phyloP scores from a whole-genome alignment of 2,797 vertebrate genomes.

The Tokudaia muenninki region DNA sequence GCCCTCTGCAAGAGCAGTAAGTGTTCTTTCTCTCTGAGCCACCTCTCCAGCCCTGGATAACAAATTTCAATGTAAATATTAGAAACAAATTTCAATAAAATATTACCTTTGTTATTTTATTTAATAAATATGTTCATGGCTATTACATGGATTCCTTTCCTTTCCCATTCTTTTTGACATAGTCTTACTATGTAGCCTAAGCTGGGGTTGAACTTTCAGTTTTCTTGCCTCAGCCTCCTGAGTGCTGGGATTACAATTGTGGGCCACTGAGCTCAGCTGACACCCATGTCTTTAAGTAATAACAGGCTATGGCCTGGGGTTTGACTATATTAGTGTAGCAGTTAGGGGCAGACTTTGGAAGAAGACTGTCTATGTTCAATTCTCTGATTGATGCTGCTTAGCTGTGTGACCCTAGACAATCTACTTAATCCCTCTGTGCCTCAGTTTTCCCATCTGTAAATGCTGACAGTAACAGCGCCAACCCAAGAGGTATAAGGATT shows the following conservation, averaged over 20 bases:
- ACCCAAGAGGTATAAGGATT: background rate
- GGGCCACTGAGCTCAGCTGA: background rate
- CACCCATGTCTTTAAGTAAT: background rate
- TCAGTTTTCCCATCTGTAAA: conserved; percentile 6
- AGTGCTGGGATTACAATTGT: background rate
- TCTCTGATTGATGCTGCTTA: background rate
- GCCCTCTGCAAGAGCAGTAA: background rate
- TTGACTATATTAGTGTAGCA: background rate
- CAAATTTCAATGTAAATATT: background rate
- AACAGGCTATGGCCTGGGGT: background rate
- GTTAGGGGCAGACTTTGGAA: background rate
- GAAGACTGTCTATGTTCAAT: background rate
- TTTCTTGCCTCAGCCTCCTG: background rate
- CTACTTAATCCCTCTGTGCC: background rate
- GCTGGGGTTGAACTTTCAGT: background rate
- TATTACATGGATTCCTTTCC: background rate
- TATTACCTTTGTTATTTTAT: background rate
- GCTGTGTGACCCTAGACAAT: background rate
- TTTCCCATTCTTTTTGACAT: background rate
- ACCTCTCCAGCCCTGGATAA: background rate
- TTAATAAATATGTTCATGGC: background rate
- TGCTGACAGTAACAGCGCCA: background rate
- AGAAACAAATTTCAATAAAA: conserved; percentile 2
- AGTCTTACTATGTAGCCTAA: background rate
- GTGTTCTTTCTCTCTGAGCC: background rate